These are phyloP conservation scores for Orchesella flavescens DNA, from an alignment of 2,888 invertebrate genomes.

Conservation along the genomic window DNA sequence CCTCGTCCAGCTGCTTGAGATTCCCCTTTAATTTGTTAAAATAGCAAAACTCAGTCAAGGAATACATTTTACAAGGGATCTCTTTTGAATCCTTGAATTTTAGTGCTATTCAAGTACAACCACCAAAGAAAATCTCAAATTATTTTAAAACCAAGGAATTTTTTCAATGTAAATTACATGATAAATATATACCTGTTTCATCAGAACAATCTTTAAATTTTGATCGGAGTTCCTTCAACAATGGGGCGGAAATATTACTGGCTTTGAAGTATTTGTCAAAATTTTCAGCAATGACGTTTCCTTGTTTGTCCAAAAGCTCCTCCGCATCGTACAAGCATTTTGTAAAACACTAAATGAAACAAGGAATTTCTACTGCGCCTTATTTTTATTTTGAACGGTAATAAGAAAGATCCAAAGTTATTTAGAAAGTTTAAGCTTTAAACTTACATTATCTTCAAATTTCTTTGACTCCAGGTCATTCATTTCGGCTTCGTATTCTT, in stretches of 20 bases:
- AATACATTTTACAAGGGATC: slow-evolving; percentile 49
- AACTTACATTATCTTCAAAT: slow-evolving; percentile 48
- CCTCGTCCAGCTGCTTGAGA: slow-evolving; percentile 38
- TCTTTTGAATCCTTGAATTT: slow-evolving; percentile 54
- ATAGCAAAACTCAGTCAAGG: slow-evolving; percentile 29
- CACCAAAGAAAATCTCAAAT: not conserved
- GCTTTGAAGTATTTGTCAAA: slow-evolving; percentile 27
- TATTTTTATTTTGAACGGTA: too few species aligned
- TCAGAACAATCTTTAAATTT: slow-evolving; percentile 27
- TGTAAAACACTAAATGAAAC: slow-evolving; percentile 38
- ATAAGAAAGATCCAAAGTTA: too few species aligned
- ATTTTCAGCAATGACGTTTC: slow-evolving; percentile 14
- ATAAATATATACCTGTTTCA: slow-evolving; percentile 29
- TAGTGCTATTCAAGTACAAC: slow-evolving; percentile 10
- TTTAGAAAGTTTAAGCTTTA: too few species aligned
- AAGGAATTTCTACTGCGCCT: too few species aligned
- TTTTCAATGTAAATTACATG: not conserved
- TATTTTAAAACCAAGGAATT: too few species aligned
- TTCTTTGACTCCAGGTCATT: slow-evolving; percentile 18
- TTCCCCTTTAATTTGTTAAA: slow-evolving; percentile 27
- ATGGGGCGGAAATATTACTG: slow-evolving; percentile 26
- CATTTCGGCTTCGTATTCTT: slow-evolving; percentile 18
- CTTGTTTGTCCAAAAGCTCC: slow-evolving; percentile 27
- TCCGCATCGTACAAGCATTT: slow-evolving; percentile 42
- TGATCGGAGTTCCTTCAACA: slow-evolving; percentile 20